Percentiles rank a stretch among this genome's conserved stretches.
Evolutionary conservation across 1,140 invertebrate species (phyloP).

Genomic region (Sitophilus oryzae): DNA sequence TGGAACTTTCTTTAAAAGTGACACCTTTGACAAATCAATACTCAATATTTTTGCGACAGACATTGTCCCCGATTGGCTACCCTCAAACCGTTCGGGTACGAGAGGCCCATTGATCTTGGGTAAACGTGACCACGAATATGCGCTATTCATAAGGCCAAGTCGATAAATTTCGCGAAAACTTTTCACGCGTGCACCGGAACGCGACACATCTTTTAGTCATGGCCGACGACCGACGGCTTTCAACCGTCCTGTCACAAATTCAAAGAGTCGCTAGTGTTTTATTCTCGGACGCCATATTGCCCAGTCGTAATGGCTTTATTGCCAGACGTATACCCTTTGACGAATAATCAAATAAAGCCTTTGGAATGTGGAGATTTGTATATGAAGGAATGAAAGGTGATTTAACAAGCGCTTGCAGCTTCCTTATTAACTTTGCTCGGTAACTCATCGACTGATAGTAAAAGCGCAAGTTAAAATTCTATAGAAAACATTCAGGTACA

Average conservation of each 20-base stretch:
- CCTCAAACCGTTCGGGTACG: constrained; percentile 13
- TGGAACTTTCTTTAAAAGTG: constrained; percentile 10
- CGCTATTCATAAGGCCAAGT: constrained; percentile 18
- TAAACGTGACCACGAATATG: constrained; percentile 23
- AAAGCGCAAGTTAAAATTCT: too few species aligned
- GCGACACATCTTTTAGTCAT: constrained; percentile 25
- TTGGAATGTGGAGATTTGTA: too few species aligned
- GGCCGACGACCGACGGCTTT: constrained; percentile 11
- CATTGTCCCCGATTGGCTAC: constrained; percentile 21
- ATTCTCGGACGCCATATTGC: neutral
- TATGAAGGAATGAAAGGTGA: too few species aligned
- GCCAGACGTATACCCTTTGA: too few species aligned
- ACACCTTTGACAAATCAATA: constrained; percentile 24
- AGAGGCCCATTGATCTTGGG: constrained; percentile 19
- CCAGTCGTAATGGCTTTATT: too few species aligned
- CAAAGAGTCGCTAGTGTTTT: constrained; percentile 1
- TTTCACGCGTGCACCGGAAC: constrained; percentile 21
- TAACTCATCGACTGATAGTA: too few species aligned
- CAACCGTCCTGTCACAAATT: constrained; percentile 2
- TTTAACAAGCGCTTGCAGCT: too few species aligned
- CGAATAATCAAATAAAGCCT: too few species aligned
- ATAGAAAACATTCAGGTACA: too few species aligned
- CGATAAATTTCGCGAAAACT: constrained; percentile 21
- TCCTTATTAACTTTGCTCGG: too few species aligned
- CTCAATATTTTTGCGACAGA: constrained; percentile 19